Conservation (phyloP, 1,140 invertebrate species). For the Panonychus citri region DNA sequence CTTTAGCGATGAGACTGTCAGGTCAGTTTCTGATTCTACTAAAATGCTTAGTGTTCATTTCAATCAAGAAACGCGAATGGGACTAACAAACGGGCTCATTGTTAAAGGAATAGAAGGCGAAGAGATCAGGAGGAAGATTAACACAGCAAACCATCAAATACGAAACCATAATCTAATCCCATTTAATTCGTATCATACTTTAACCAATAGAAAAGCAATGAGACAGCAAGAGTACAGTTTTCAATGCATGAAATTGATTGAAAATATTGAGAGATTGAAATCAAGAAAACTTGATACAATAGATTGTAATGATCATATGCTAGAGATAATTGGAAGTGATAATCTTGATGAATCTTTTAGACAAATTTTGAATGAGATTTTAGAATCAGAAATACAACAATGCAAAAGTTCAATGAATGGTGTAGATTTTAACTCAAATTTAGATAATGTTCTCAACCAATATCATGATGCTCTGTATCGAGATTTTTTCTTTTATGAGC, state of each 20-base stretch:
- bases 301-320: too few relatives aligned
- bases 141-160: slow-evolving; percentile 26
- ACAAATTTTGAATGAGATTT: too few relatives aligned
- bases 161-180: neutral
- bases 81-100: slow-evolving; percentile 7
- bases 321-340: too few relatives aligned
- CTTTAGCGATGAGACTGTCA: neutral
- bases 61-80: slow-evolving; percentile 3
- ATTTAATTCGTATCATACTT: neutral
- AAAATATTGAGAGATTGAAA: neutral
- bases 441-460: too few relatives aligned
- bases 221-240: too few relatives aligned
- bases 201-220: neutral
- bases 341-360: too few relatives aligned
- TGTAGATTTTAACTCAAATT: too few relatives aligned
- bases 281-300: neutral
- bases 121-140: slow-evolving; percentile 56
- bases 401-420: too few relatives aligned
- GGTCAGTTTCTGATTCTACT: slow-evolving; percentile 25
- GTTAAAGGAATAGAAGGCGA: slow-evolving; percentile 22
- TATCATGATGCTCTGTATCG: too few relatives aligned
- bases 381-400: too few relatives aligned
- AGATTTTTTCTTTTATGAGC: too few relatives aligned
- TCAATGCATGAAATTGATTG: too few relatives aligned
- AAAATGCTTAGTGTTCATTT: slow-evolving; percentile 6